phyloP scores from a whole-genome alignment of 2,113 vertebrate genomes.

The Labrus mixtus region DNA sequence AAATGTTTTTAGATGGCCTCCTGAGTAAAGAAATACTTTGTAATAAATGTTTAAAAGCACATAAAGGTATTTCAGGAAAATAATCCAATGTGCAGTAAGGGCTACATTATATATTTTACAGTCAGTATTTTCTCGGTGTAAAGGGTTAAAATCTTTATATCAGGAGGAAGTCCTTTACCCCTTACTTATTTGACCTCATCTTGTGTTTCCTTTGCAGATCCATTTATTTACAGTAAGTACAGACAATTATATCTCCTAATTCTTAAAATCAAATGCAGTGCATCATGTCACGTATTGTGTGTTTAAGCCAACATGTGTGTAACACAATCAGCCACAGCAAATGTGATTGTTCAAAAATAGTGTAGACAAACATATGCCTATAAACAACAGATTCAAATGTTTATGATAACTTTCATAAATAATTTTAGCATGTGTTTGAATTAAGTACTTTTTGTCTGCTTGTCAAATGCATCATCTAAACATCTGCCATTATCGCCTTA shows the following conservation, averaged over 20 bases:
- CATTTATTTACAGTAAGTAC: slow-evolving; percentile 86
- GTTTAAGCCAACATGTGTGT: too few relatives aligned
- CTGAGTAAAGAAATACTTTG: too few relatives aligned
- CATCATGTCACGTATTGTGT: background rate
- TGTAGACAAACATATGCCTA: too few relatives aligned
- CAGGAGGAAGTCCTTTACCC: background rate
- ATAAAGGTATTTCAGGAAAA: background rate
- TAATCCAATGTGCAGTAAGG: too few relatives aligned
- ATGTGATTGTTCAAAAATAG: background rate
- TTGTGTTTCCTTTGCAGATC: slow-evolving; percentile 64
- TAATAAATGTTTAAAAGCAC: too few relatives aligned
- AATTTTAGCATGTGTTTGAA: too few relatives aligned
- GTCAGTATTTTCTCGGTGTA: background rate
- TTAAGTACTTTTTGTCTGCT: background rate
- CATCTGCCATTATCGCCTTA: background rate
- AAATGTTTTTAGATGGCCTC: background rate
- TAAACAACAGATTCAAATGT: too few relatives aligned
- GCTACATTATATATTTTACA: too few relatives aligned
- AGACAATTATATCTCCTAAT: background rate
- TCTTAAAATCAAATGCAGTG: background rate
- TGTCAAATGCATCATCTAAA: background rate
- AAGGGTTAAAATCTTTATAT: background rate
- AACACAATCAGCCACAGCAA: background rate
- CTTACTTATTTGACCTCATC: background rate
- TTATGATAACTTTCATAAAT: too few relatives aligned